phyloP scores from a whole-genome alignment of 1,140 invertebrate genomes.

The Heterodera carotae region DNA sequence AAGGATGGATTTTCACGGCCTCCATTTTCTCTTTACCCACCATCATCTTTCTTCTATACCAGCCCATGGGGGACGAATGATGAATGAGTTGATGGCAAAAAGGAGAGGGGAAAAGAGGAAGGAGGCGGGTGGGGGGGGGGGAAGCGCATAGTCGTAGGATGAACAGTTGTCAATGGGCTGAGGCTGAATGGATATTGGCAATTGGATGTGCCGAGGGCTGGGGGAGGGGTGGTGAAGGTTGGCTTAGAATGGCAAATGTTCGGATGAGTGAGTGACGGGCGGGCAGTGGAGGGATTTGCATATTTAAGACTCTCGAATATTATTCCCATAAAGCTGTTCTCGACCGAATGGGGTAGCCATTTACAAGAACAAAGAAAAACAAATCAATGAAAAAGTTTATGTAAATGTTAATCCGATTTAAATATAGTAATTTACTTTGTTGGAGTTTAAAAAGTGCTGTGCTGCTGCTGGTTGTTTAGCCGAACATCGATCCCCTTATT shows the following conservation, averaged over 20 bases:
- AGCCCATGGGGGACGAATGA: slow-evolving; percentile 7
- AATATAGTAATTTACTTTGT: too few relatives aligned
- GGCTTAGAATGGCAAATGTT: background rate
- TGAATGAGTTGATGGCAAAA: background rate
- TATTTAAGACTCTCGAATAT: slow-evolving; percentile 11
- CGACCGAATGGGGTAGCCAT: too few relatives aligned
- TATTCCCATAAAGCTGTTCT: too few relatives aligned
- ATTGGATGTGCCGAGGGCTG: background rate
- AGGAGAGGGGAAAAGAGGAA: background rate
- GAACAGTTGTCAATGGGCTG: slow-evolving; percentile 16
- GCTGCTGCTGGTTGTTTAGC: too few relatives aligned
- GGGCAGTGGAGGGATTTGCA: background rate
- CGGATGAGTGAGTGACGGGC: background rate
- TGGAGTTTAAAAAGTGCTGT: too few relatives aligned
- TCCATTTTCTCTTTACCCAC: slow-evolving; percentile 40
- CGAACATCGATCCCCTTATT: too few relatives aligned
- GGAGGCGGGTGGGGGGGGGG: background rate
- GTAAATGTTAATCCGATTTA: too few relatives aligned
- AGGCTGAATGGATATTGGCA: background rate
- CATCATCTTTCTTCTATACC: slow-evolving; percentile 1
- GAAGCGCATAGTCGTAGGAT: background rate
- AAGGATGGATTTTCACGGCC: slow-evolving; percentile 17
- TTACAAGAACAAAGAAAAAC: too few relatives aligned
- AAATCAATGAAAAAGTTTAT: too few relatives aligned
- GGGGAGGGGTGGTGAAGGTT: background rate